These are phyloP conservation scores for Lerema accius DNA, from an alignment of 1,140 invertebrate genomes.

Conservation along the genomic window DNA sequence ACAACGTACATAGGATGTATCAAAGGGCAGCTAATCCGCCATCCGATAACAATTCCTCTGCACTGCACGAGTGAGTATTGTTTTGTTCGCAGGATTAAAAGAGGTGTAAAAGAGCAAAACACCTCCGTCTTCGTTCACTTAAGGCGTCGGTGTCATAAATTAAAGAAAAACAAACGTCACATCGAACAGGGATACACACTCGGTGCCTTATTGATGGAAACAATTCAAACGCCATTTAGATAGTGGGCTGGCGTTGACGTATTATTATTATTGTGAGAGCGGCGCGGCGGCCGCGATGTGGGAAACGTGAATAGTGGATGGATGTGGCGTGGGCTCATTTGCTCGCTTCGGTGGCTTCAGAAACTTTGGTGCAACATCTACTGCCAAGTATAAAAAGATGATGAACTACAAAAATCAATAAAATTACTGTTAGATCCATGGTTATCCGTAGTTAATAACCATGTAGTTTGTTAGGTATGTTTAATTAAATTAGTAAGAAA, in stretches of 20 bases:
- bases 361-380: too few relatives aligned
- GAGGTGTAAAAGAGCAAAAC: neutral
- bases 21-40: neutral
- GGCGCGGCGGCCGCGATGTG: slow-evolving; percentile 22
- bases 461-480: too few relatives aligned
- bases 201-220: slow-evolving; percentile 74
- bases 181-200: slow-evolving; percentile 62
- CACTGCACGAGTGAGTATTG: neutral
- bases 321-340: neutral
- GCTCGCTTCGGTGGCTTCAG: too few relatives aligned
- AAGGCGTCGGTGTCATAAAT: slow-evolving; percentile 47
- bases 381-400: too few relatives aligned
- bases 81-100: too few relatives aligned
- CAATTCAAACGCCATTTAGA: slow-evolving; percentile 76
- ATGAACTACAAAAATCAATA: too few relatives aligned
- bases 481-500: too few relatives aligned
- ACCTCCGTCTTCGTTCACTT: slow-evolving; percentile 8
- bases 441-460: too few relatives aligned
- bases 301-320: neutral
- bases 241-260: slow-evolving; percentile 67
- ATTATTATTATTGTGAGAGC: slow-evolving; percentile 69
- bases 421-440: too few relatives aligned
- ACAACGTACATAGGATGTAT: too few relatives aligned
- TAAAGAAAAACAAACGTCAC: slow-evolving; percentile 53
- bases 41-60: neutral